Evolutionary conservation across 2,888 invertebrate species (phyloP).

Genomic region (Sceliomorpha sp.): DNA sequence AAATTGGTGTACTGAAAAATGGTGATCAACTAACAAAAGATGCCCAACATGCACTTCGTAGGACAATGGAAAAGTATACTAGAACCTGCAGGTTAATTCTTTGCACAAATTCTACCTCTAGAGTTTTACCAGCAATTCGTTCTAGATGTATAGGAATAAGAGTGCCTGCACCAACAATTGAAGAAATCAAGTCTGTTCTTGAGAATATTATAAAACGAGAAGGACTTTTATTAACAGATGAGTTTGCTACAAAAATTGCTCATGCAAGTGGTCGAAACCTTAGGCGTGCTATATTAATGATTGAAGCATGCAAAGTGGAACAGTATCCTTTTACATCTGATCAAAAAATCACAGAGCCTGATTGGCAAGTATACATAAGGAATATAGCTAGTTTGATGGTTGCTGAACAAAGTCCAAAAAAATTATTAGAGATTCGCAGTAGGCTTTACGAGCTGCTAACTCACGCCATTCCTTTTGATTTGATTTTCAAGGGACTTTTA

Average conservation of each 20-base stretch:
- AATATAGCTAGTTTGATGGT: constrained; percentile 93
- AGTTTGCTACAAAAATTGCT: constrained; percentile 89
- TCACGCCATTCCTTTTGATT: constrained; percentile 95
- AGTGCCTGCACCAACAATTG: constrained; percentile 91
- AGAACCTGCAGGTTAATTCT: constrained; percentile 96
- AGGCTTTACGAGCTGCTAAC: constrained; percentile 95
- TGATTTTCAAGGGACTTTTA: constrained; percentile 93
- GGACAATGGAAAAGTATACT: constrained; percentile 99
- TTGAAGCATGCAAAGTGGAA: constrained; percentile 95
- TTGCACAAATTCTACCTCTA: constrained; percentile 95
- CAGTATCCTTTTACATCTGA: constrained; percentile 91
- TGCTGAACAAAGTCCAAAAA: constrained; percentile 92
- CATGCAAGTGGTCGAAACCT: constrained; percentile 92
- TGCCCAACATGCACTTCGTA: constrained; percentile 97
- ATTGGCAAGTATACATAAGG: constrained; percentile 94
- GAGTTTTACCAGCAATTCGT: constrained; percentile 97
- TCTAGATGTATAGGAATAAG: constrained; percentile 96
- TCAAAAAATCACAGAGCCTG: constrained; percentile 92
- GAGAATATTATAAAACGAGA: constrained; percentile 89
- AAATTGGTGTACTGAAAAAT: constrained; percentile 97
- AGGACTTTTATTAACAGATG: constrained; percentile 87
- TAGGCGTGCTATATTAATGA: constrained; percentile 94
- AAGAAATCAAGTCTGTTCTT: constrained; percentile 87
- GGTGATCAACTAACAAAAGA: constrained; percentile 97
- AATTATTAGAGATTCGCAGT: constrained; percentile 90